Percentiles rank a stretch among this genome's conserved stretches.
phyloP scores from a whole-genome alignment of 2,113 vertebrate species.

The Chaetura pelagica region DNA sequence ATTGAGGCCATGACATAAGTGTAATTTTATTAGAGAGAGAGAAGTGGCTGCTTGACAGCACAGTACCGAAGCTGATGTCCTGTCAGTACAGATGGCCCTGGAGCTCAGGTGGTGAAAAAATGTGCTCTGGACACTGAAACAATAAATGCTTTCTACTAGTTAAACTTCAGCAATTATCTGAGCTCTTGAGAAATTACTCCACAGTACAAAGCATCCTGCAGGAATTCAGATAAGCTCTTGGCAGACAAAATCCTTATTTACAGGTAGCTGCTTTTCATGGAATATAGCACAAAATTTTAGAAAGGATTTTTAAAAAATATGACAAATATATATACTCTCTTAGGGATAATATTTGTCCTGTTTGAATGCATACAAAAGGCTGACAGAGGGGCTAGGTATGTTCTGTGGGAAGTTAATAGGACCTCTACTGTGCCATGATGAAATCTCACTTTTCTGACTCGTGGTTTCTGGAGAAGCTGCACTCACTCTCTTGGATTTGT shows the following conservation, averaged over 20 bases:
- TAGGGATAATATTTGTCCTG: neutral
- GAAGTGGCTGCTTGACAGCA: neutral
- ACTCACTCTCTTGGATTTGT: fast-evolving
- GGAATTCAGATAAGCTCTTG: neutral
- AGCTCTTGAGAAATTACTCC: neutral
- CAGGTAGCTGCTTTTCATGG: neutral
- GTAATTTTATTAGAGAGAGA: neutral
- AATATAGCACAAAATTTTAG: neutral
- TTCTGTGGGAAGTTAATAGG: neutral
- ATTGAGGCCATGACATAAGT: neutral
- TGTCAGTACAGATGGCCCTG: neutral
- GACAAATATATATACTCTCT: neutral
- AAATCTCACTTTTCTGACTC: neutral
- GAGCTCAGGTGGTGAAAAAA: conserved; percentile 1
- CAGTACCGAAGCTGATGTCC: neutral
- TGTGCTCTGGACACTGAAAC: neutral
- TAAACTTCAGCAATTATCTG: neutral
- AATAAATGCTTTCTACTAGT: neutral
- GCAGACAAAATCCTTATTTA: neutral
- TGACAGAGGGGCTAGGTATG: neutral
- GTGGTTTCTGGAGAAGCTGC: neutral
- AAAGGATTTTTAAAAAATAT: neutral
- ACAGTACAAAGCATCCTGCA: neutral
- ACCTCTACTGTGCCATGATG: neutral
- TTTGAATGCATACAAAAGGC: neutral